Evolutionary conservation across 2,888 invertebrate species (phyloP), one percentile per base, ranked within the genome.

Genomic region (Coleophora deauratella): DNA sequence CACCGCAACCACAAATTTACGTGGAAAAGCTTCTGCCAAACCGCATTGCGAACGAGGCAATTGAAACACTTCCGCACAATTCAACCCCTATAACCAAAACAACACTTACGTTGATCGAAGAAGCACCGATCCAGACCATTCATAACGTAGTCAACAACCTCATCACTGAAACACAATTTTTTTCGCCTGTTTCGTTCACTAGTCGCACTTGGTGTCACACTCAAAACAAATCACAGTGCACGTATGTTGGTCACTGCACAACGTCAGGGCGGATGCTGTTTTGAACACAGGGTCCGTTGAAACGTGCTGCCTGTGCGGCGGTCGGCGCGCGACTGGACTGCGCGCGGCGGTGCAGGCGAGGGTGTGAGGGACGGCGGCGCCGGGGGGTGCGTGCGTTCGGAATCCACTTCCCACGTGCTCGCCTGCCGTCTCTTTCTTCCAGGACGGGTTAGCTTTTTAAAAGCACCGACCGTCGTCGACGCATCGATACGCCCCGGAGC

Each of bases 51-150:
- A 64, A 62, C 59, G 60, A 61, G 56, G 59, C 65, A 64, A 66
- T 68, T 65, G 9, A 50, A 59, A 60, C 62, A 67, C 67, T 66
- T 70, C 67, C 69, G 66, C 67, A 61, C 61, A 52, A 63, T 62
- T 55, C 56, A 53, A 44, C 54, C 54, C 55, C 50, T 51, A 51
- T 50, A 48, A 46, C 50, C 60, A 68, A 72, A 73, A 72, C 67
- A 63, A 70, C 63, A 79, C 85, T 85, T 77, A 85, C 85, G 85
- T 82, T 85, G 85, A 80, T 85, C 85, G 78, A 85, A 85, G 79
- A 85, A 85, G 72, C 85, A 84, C 72, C 84, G 81, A 77, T 85
- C 85, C 78, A 85, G 75, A 78, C 85, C 85, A 85, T 84, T 85
- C 85, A 85, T 85, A 76, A 84, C 85, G 75, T 70, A 68, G 65